phyloP scores from a whole-genome alignment of 2,113 vertebrate species.

The Paedocypris sp. region DNA sequence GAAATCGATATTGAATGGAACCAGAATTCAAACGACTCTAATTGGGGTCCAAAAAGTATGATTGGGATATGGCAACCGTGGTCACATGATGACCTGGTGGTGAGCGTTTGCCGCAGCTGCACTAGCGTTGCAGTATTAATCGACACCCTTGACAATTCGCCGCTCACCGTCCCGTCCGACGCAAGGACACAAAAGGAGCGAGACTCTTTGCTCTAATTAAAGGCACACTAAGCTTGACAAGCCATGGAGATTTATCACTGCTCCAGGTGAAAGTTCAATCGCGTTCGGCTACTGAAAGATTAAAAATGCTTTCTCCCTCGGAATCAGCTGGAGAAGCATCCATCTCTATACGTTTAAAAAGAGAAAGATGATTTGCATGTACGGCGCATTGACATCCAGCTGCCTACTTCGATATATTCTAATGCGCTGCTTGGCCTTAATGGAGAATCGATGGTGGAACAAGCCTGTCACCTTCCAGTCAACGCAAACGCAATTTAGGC shows the following conservation, averaged over 20 bases:
- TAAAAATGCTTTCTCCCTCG: slow-evolving; percentile 16
- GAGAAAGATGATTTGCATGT: slow-evolving; percentile 47
- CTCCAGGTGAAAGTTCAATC: slow-evolving; percentile 11
- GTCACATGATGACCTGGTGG: no score
- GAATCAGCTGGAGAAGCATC: neutral
- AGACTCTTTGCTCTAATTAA: neutral
- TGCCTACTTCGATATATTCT: slow-evolving; percentile 57
- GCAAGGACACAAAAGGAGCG: neutral
- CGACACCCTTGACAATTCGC: neutral
- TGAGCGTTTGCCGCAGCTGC: neutral
- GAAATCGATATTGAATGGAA: no score
- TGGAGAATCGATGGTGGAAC: slow-evolving; percentile 64
- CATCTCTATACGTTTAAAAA: neutral
- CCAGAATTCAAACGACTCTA: no score
- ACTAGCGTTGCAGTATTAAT: neutral
- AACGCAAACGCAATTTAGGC: slow-evolving; percentile 60
- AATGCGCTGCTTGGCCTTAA: slow-evolving; percentile 60
- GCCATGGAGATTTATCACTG: neutral
- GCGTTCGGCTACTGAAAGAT: slow-evolving; percentile 5
- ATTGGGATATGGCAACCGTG: no score
- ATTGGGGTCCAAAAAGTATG: no score
- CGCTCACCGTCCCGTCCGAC: neutral
- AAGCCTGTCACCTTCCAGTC: slow-evolving; percentile 53
- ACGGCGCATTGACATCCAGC: slow-evolving; percentile 47
- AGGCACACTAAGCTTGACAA: neutral